These are phyloP conservation scores for Meiosimyza platycephala DNA, from an alignment of 2,888 invertebrate species.

Conservation along the genomic window DNA sequence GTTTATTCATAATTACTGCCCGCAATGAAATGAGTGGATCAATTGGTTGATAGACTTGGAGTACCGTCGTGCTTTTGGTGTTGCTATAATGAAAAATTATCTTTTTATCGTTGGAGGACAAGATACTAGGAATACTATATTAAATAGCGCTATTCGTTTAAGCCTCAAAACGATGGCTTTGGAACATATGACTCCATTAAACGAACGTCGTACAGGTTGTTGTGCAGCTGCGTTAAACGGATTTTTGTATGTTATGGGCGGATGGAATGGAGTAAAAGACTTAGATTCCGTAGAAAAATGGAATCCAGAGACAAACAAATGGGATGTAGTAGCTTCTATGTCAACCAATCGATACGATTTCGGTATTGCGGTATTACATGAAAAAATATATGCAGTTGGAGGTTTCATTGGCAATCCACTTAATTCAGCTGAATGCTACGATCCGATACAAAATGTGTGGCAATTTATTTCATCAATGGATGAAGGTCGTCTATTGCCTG, in stretches of 20 bases:
- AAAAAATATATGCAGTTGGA: conserved; percentile 89
- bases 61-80: conserved; percentile 88
- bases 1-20: conserved; percentile 68
- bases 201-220: conserved; percentile 85
- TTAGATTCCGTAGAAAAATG: conserved; percentile 92
- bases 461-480: conserved; percentile 88
- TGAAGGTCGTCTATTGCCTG: conserved; percentile 87
- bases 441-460: conserved; percentile 81
- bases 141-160: conserved; percentile 91
- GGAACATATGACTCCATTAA: conserved; percentile 87
- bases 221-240: conserved; percentile 81
- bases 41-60: conserved; percentile 65
- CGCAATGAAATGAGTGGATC: conserved; percentile 63
- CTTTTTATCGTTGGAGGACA: conserved; percentile 90
- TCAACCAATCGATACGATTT: conserved; percentile 85
- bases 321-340: conserved; percentile 93
- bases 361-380: conserved; percentile 88
- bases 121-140: conserved; percentile 77
- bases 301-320: conserved; percentile 88
- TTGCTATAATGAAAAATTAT: conserved; percentile 84
- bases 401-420: conserved; percentile 92
- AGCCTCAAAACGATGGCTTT: conserved; percentile 84
- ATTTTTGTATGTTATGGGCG: conserved; percentile 93
- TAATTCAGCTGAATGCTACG: conserved; percentile 88
- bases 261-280: conserved; percentile 89